A percentile compares a stretch with the other conserved stretches of the same genome.
Evolutionary conservation across 2,797 vertebrate genomes (phyloP).

Genomic region (Scolopax rusticola): DNA sequence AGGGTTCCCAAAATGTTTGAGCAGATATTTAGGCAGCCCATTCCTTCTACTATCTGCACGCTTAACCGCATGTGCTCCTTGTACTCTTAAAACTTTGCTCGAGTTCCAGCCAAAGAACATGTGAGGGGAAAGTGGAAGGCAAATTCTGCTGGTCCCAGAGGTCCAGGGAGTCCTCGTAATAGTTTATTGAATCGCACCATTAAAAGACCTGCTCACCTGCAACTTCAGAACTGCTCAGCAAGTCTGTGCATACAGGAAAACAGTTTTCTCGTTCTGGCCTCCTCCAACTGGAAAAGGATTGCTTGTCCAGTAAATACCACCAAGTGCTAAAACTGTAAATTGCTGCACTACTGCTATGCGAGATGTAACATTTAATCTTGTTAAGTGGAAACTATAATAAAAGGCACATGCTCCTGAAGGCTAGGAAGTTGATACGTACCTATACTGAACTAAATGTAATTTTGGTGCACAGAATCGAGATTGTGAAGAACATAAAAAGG

Average conservation of each 20-base stretch:
- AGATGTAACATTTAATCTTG: not conserved
- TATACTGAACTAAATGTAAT: not conserved
- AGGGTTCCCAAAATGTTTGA: not conserved
- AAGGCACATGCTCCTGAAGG: not conserved
- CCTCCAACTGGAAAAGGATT: not conserved
- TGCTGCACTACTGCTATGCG: not conserved
- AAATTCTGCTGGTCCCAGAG: not conserved
- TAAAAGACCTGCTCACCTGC: not conserved
- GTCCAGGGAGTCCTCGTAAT: not conserved
- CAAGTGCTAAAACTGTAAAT: not conserved
- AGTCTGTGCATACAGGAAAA: not conserved
- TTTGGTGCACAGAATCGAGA: not conserved
- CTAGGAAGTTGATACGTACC: fast-evolving
- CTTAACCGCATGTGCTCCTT: not conserved
- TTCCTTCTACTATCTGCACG: not conserved
- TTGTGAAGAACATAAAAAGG: not conserved
- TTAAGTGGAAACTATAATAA: not conserved
- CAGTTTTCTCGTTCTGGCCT: not conserved
- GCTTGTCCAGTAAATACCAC: not conserved
- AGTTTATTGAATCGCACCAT: fast-evolving
- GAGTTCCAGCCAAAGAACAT: not conserved
- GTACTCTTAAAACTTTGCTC: not conserved
- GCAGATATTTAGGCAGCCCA: not conserved
- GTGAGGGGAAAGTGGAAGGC: not conserved
- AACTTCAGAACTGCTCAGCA: not conserved